These are phyloP conservation scores for Zingel zingel DNA, from an alignment of 2,113 vertebrate genomes.

Conservation along the genomic window DNA sequence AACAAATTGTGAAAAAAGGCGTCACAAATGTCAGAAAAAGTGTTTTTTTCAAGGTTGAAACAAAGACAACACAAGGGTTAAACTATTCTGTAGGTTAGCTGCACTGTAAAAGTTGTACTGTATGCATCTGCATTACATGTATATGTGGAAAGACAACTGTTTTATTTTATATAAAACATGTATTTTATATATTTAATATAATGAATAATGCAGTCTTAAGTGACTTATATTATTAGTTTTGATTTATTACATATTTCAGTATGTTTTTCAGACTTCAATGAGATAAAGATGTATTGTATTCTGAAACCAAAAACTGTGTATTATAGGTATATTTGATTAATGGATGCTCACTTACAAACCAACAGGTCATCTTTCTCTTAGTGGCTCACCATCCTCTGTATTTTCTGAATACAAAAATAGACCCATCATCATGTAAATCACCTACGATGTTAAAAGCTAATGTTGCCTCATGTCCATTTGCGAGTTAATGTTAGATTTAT, in stretches of 20 bases:
- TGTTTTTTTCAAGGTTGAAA: no score
- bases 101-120: background rate
- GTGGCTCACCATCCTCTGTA: constrained; percentile 23
- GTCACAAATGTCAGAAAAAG: no score
- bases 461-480: constrained; percentile 57
- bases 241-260: background rate
- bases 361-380: constrained; percentile 51
- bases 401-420: constrained; percentile 47
- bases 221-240: background rate
- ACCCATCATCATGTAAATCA: constrained; percentile 55
- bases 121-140: background rate
- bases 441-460: constrained; percentile 57
- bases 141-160: background rate
- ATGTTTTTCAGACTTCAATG: background rate
- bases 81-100: background rate
- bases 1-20: no score
- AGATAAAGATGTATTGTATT: constrained; percentile 16
- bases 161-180: background rate
- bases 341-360: constrained; percentile 43
- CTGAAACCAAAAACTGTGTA: constrained; percentile 16
- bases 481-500: constrained; percentile 11
- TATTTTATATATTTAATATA: no score
- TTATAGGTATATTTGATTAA: constrained; percentile 58
- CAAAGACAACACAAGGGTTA: no score
- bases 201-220: background rate